A percentile compares a stretch with the other conserved stretches of the same genome.
phyloP scores from a whole-genome alignment of 2,888 invertebrate genomes.

The Hirtodrosophila cameraria region DNA sequence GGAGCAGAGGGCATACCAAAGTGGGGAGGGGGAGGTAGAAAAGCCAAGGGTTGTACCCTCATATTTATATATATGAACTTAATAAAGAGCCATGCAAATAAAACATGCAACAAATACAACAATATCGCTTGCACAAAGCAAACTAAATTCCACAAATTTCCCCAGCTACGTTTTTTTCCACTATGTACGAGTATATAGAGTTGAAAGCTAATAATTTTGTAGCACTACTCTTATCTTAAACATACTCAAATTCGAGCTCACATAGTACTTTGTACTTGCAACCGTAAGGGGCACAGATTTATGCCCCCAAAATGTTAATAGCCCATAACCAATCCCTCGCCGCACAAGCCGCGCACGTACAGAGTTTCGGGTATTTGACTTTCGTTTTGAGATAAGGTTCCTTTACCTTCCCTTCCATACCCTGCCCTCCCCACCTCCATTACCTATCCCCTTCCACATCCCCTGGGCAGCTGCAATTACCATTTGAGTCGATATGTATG shows the following conservation, averaged over 20 bases:
- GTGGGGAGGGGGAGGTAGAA: too few relatives aligned
- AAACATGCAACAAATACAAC: slow-evolving; percentile 29
- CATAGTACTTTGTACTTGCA: slow-evolving; percentile 29
- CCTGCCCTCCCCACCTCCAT: too few relatives aligned
- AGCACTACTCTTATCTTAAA: slow-evolving; percentile 31
- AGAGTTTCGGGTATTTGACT: not conserved
- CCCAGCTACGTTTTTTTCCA: slow-evolving; percentile 23
- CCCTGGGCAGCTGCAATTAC: slow-evolving; percentile 29
- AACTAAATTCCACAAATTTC: not conserved
- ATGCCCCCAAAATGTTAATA: slow-evolving; percentile 71
- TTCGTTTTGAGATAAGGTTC: slow-evolving; percentile 33
- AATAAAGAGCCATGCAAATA: slow-evolving; percentile 46
- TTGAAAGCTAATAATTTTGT: not conserved
- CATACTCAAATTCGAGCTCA: not conserved
- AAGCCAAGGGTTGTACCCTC: slow-evolving; percentile 24
- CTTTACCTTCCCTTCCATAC: not conserved
- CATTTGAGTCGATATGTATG: slow-evolving; percentile 8
- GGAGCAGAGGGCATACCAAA: slow-evolving; percentile 13
- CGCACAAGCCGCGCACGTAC: slow-evolving; percentile 41
- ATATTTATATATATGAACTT: slow-evolving; percentile 33
- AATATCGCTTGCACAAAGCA: slow-evolving; percentile 45
- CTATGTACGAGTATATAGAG: not conserved
- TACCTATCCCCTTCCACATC: too few relatives aligned
- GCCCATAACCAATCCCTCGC: slow-evolving; percentile 76
- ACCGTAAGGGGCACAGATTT: slow-evolving; percentile 61